Conservation (phyloP, 2,113 vertebrate genomes). For the Charina bottae region DNA sequence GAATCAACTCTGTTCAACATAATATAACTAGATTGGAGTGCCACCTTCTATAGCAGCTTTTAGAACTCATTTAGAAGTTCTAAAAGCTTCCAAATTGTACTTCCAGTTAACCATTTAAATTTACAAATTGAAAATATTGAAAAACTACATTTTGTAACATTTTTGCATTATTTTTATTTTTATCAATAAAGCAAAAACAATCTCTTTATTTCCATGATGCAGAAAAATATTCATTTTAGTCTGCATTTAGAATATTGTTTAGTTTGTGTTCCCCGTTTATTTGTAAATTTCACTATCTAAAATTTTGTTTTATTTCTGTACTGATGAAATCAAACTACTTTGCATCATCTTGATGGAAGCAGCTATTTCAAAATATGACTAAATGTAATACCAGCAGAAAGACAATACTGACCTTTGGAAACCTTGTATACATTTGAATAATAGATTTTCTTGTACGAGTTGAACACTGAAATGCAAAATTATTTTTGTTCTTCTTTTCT, state of each 20-base stretch:
- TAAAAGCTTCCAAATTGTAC: not conserved
- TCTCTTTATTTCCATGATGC: not conserved
- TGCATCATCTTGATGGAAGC: not conserved
- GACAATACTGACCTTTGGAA: not conserved
- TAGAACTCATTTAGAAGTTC: not conserved
- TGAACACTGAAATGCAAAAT: constrained; percentile 40
- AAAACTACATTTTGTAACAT: not conserved
- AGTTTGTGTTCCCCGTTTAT: not conserved
- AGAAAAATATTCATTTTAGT: not conserved
- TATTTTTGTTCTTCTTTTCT: constrained; percentile 16
- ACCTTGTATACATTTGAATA: not conserved
- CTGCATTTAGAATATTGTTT: not conserved
- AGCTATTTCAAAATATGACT: constrained; percentile 17
- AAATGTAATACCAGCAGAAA: not conserved
- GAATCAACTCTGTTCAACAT: not conserved
- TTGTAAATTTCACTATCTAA: not conserved
- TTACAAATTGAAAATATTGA: not conserved
- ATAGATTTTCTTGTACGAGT: not conserved
- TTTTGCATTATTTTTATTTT: not conserved
- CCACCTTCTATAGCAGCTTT: not conserved
- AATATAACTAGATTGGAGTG: not conserved
- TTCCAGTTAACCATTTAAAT: not conserved
- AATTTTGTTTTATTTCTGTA: not conserved
- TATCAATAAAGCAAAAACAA: not conserved
- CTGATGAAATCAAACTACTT: not conserved